A percentile compares a stretch with the other conserved stretches of the same genome.
phyloP scores from a whole-genome alignment of 2,113 vertebrate genomes.

The Cyprinodon brontotheroides region DNA sequence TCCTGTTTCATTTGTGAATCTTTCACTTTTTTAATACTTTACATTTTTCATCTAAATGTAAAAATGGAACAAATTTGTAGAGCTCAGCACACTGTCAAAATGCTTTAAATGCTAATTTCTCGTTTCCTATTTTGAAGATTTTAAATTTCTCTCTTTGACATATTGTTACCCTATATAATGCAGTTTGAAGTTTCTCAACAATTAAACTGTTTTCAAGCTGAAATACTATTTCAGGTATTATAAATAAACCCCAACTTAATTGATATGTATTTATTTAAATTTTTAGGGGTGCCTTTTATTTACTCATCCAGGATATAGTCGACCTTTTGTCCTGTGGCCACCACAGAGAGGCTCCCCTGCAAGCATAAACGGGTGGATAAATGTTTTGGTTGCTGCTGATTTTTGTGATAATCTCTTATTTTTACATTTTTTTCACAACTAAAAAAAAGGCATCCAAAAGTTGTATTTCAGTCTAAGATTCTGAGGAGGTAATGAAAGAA shows the following conservation, averaged over 20 bases:
- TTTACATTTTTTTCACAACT: not conserved
- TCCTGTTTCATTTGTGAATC: not conserved
- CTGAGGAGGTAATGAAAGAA: not conserved
- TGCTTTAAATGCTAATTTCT: too few species aligned
- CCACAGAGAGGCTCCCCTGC: not conserved
- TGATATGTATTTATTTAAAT: not conserved
- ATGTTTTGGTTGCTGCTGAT: not conserved
- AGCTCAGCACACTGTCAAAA: not conserved
- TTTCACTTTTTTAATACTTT: not conserved
- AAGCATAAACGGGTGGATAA: not conserved
- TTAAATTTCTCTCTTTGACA: not conserved
- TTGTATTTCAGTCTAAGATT: not conserved
- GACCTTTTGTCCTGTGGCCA: too few species aligned
- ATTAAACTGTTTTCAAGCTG: not conserved
- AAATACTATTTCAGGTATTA: not conserved
- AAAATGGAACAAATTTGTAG: too few species aligned
- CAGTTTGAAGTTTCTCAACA: not conserved
- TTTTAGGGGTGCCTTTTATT: not conserved
- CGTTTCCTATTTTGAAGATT: not conserved
- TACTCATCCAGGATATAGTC: not conserved
- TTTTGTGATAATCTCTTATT: not conserved
- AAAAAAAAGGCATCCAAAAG: not conserved
- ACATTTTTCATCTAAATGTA: too few species aligned
- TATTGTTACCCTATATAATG: not conserved
- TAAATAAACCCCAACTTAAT: not conserved